phyloP scores from a whole-genome alignment of 2,888 invertebrate genomes.

The Bibio marci region DNA sequence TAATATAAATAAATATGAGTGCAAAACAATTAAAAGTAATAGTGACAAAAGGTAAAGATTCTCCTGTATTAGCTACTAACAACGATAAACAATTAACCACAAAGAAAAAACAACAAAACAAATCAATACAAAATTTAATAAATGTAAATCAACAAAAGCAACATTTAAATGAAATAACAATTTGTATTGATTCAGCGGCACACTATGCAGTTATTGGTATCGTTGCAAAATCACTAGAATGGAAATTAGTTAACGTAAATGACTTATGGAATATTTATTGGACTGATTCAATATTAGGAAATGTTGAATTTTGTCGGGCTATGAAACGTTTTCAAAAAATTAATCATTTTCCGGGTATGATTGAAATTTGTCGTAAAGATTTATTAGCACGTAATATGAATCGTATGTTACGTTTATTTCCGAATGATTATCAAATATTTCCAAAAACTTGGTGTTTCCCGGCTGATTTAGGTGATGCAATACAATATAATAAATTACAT shows the following conservation, averaged over 20 bases:
- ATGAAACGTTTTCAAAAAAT: slow-evolving; percentile 87
- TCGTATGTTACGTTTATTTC: slow-evolving; percentile 74
- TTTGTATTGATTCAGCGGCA: slow-evolving; percentile 15
- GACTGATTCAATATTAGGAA: slow-evolving; percentile 75
- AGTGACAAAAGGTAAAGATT: too few species aligned
- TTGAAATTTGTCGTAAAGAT: slow-evolving; percentile 79
- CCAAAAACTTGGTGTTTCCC: slow-evolving; percentile 91
- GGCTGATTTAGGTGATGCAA: slow-evolving; percentile 63
- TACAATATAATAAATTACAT: slow-evolving; percentile 49
- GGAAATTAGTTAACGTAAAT: slow-evolving; percentile 44
- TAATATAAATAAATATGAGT: too few species aligned
- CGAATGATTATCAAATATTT: slow-evolving; percentile 80
- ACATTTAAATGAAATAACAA: neutral
- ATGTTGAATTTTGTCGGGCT: slow-evolving; percentile 73
- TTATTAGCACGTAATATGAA: slow-evolving; percentile 75
- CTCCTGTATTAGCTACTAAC: too few species aligned
- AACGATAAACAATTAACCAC: too few species aligned
- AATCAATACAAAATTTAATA: too few species aligned
- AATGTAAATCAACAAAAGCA: too few species aligned
- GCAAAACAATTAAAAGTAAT: too few species aligned
- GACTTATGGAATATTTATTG: slow-evolving; percentile 83
- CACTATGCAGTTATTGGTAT: slow-evolving; percentile 22
- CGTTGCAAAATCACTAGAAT: slow-evolving; percentile 23
- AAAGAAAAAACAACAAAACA: too few species aligned
- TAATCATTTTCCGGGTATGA: slow-evolving; percentile 87